Evolutionary conservation across 2,888 invertebrate genomes (phyloP).

Genomic region (Machimus atricapillus): DNA sequence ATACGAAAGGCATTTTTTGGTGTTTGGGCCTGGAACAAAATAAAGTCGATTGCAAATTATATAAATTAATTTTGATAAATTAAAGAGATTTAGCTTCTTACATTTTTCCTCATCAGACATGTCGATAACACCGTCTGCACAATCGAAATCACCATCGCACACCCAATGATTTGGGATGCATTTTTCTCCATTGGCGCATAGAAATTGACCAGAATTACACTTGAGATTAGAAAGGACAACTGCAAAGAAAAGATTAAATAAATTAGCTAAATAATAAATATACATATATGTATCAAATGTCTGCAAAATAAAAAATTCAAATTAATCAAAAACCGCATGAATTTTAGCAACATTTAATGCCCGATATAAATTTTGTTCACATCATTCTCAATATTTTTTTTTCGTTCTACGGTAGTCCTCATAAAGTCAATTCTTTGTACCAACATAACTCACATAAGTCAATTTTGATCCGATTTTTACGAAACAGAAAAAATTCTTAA

Average conservation of each 20-base stretch:
- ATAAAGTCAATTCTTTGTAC: too few relatives aligned
- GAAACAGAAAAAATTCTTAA: too few relatives aligned
- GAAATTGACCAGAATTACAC: constrained; percentile 76
- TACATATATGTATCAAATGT: too few relatives aligned
- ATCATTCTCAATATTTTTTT: too few relatives aligned
- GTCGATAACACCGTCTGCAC: constrained; percentile 74
- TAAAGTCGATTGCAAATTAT: not conserved
- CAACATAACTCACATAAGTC: too few relatives aligned
- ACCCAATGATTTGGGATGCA: constrained; percentile 80
- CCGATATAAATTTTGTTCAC: too few relatives aligned
- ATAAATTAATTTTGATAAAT: not conserved
- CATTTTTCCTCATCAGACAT: constrained; percentile 79
- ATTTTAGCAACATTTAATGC: too few relatives aligned
- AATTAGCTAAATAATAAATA: not conserved
- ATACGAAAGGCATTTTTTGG: constrained; percentile 72
- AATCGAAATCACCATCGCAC: constrained; percentile 80
- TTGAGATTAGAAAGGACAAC: constrained; percentile 62
- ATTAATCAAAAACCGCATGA: too few relatives aligned
- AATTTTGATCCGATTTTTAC: too few relatives aligned
- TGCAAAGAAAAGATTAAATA: not conserved
- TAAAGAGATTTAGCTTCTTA: constrained; percentile 57
- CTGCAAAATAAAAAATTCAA: too few relatives aligned
- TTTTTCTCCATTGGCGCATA: constrained; percentile 72
- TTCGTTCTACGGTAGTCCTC: too few relatives aligned
- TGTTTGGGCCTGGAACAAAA: constrained; percentile 64